Evolutionary conservation across 2,113 vertebrate species (phyloP), one percentile per base, ranked within the genome.

Genomic region (Serinus canaria): DNA sequence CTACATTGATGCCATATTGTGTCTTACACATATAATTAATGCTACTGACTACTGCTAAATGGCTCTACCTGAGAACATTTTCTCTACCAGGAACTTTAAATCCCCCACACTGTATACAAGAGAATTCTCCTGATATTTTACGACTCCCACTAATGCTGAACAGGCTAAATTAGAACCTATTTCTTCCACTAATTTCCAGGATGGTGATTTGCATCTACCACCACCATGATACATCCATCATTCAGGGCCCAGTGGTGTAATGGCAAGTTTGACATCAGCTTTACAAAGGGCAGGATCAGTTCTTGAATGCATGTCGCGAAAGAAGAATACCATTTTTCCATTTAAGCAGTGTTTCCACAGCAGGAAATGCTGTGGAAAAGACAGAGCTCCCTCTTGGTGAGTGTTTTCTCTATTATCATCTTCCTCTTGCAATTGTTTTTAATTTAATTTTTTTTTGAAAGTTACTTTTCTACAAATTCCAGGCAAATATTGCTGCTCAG

Each of bases 1-100:
- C 96, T 96, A 95, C 94, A 19, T 87, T 94, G 97, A 97, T 97
- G 95, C 97, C 95, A 91, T 97, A 97, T 96, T 97, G 96, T 97
- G 95, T 96, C 97, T 97, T 94, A 87, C 89, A 97, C 92, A 96
- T 94, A 97, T 98, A 98, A 98, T 98, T 98, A 98, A 98, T 97
- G 96, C 95, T 94, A 85, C 93, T 94, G 94, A 92, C 92, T 96
- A 96, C 72, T 91, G 93, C 90, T 97, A 97, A 98, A 97, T 97
- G 96, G 95, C 94, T 95, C 83, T 93, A 97, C 94, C 94, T 96
- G 96, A 97, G 94, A 87, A 90, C 96, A 94, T 97, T 96, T 97
- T 89, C 94, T 95, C 89, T 67, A 96, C 88, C 89, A 92, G 93
- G 95, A 97, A 95, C 92, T 97, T 97, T 95, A 97, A 97, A 98